Evolutionary conservation across 1,140 invertebrate genomes (phyloP), one percentile per base, ranked within the genome.

Genomic region (Aplysia californica): DNA sequence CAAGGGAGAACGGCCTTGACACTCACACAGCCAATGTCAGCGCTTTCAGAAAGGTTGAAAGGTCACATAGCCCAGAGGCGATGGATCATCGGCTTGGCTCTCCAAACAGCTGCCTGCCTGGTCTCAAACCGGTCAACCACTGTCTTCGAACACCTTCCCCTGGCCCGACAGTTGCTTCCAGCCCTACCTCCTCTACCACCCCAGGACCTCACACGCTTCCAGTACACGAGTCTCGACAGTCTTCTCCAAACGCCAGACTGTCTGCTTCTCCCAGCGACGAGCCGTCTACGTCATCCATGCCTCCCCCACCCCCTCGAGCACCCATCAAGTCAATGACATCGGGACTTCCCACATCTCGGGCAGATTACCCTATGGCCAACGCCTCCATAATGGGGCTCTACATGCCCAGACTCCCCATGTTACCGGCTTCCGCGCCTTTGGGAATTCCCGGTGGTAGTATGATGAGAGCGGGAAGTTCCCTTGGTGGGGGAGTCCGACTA

Each of bases 41-140:
- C 79, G 87, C 87, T 6, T 88, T 88, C 66, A 80, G 83, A 68
- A 88, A 88, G 80, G 85, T 88, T 31, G 84, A 86, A 75, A 84
- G 82, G 69, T 79, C 72, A 18, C 36, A 23, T 35, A 35, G 26
- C 1, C 23, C 26, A 33, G 4, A n/a, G n/a, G n/a, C n/a, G n/a
- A n/a, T n/a, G n/a, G n/a, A n/a, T n/a, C n/a, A n/a, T n/a, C n/a
- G n/a, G n/a, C n/a, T n/a, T n/a, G n/a, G n/a, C n/a, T n/a, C n/a
- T n/a, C n/a, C n/a, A n/a, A n/a, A n/a, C n/a, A n/a, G n/a, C n/a
- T n/a, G n/a, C n/a, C n/a, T n/a, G n/a, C n/a, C n/a, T n/a, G n/a
- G n/a, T n/a, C n/a, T n/a, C n/a, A n/a, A n/a, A n/a, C n/a, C n/a
- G n/a, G n/a, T n/a, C n/a, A n/a, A n/a, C n/a, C n/a, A n/a, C n/a